Percentiles rank a stretch among this genome's conserved stretches.
Evolutionary conservation across 2,113 vertebrate genomes (phyloP).

Genomic region (Brienomyrus brachyistius): DNA sequence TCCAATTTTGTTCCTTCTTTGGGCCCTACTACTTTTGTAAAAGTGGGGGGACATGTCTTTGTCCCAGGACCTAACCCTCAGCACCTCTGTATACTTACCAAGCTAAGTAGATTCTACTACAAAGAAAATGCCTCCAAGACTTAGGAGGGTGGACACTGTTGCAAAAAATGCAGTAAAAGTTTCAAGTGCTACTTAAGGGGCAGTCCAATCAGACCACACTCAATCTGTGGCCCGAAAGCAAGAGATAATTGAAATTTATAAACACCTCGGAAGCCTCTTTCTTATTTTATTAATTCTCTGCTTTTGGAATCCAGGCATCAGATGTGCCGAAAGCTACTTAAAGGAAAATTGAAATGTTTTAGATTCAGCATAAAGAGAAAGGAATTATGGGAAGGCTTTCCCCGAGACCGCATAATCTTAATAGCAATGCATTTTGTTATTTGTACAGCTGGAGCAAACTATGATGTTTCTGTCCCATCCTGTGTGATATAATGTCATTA

Average conservation of each 20-base stretch:
- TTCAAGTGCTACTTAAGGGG: conserved; percentile 79
- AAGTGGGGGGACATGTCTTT: conserved; percentile 46
- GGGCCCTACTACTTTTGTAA: conserved; percentile 65
- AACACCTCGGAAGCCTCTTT: conserved; percentile 67
- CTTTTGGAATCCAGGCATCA: conserved; percentile 64
- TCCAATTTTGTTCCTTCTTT: conserved; percentile 69
- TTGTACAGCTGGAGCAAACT: conserved; percentile 70
- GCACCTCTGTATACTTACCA: conserved; percentile 64
- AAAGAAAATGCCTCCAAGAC: conserved; percentile 62
- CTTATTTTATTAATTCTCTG: conserved; percentile 71
- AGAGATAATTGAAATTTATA: conserved; percentile 76
- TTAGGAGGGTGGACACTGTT: conserved; percentile 41
- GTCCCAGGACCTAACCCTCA: conserved; percentile 54
- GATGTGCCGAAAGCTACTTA: conserved; percentile 60
- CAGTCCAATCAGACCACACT: conserved; percentile 64
- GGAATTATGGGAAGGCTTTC: conserved; percentile 63
- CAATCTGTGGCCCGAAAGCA: conserved; percentile 66
- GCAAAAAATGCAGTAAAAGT: conserved; percentile 47
- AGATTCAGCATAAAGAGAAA: conserved; percentile 61
- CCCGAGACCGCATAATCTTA: conserved; percentile 59
- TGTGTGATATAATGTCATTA: not conserved
- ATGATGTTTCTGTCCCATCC: conserved; percentile 24
- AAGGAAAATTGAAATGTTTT: conserved; percentile 66
- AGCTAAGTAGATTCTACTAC: conserved; percentile 66
- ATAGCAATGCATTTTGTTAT: conserved; percentile 62